Percentiles rank a stretch among this genome's conserved stretches.
phyloP scores from a whole-genome alignment of 53 echinoderm and acorn worm genomes.

The Arbacia lixula region DNA sequence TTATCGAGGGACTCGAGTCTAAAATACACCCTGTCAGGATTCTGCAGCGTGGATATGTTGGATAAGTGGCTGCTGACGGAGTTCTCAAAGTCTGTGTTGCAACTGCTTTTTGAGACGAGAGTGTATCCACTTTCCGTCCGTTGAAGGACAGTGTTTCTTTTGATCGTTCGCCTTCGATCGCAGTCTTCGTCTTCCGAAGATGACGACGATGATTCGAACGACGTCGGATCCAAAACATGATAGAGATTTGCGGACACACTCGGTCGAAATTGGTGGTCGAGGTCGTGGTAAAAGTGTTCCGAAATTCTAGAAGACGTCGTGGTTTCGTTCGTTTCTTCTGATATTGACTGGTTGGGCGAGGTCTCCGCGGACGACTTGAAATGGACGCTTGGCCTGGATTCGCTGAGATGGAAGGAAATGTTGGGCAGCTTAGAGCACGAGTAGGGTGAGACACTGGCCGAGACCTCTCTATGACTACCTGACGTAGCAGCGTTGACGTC shows the following conservation, averaged over 20 bases:
- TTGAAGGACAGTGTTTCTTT: slow-evolving; percentile 35
- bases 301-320: slow-evolving; percentile 32
- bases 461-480: neutral
- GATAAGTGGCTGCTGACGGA: slow-evolving; percentile 10
- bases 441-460: slow-evolving; percentile 6
- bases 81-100: slow-evolving; percentile 41
- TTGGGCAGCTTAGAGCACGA: slow-evolving; percentile 48
- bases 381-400: slow-evolving; percentile 5
- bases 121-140: slow-evolving; percentile 48
- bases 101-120: slow-evolving; percentile 30
- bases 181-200: slow-evolving; percentile 5
- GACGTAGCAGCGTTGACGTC: slow-evolving; percentile 18
- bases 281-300: slow-evolving; percentile 48
- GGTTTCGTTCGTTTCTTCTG: slow-evolving; percentile 36
- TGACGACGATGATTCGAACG: slow-evolving; percentile 30
- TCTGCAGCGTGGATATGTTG: neutral
- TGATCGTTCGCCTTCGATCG: neutral
- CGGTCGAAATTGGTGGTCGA: slow-evolving; percentile 25
- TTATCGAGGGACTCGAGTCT: slow-evolving; percentile 47
- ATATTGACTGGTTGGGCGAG: slow-evolving; percentile 16
- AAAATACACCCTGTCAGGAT: slow-evolving; percentile 39
- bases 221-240: slow-evolving; percentile 36
- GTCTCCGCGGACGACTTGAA: slow-evolving; percentile 23
- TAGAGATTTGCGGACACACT: slow-evolving; percentile 21
- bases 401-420: neutral